phyloP scores from a whole-genome alignment of 2,113 vertebrate species.

The Syrmaticus mikado region DNA sequence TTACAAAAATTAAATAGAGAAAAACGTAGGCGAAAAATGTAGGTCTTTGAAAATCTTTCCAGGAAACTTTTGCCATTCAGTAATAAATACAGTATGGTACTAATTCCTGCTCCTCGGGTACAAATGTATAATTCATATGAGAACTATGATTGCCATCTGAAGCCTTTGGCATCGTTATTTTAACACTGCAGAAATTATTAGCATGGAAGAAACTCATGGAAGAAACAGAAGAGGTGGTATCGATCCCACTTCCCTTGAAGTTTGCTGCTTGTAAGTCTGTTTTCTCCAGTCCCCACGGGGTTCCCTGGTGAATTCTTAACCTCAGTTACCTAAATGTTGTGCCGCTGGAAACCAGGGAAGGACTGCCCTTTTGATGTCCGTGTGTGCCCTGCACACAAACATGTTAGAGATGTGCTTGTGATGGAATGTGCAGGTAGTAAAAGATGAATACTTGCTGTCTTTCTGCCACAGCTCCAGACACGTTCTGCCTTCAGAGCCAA shows the following conservation, averaged over 20 bases:
- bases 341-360: neutral
- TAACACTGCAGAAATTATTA: neutral
- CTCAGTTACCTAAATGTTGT: neutral
- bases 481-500: neutral
- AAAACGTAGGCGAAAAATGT: neutral
- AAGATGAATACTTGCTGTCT: neutral
- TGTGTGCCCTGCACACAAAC: neutral
- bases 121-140: neutral
- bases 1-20: neutral
- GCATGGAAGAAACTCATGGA: neutral
- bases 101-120: neutral
- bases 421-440: neutral
- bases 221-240: neutral
- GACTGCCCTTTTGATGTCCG: neutral
- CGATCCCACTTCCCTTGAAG: neutral
- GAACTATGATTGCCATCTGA: neutral
- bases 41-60: neutral
- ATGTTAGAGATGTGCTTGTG: neutral
- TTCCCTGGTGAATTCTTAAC: neutral
- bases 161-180: neutral
- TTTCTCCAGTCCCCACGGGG: neutral
- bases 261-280: neutral
- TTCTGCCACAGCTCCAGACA: neutral
- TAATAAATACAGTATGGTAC: neutral
- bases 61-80: neutral